Conservation (phyloP, 2,888 invertebrate species). For the Pteria penguin region DNA sequence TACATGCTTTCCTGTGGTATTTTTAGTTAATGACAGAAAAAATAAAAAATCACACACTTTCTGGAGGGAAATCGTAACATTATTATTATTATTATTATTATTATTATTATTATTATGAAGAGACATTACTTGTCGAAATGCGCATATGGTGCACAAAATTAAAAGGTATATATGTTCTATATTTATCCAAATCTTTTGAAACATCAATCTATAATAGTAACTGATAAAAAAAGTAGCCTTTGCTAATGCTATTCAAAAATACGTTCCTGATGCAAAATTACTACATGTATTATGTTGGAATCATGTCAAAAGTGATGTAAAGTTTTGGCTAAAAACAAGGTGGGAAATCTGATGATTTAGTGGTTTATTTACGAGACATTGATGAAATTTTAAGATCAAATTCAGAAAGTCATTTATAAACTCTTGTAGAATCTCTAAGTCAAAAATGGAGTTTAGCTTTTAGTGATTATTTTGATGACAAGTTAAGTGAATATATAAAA, state of each 20-base stretch:
- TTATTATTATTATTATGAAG: too few relatives aligned
- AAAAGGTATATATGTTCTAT: too few relatives aligned
- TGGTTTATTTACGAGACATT: too few relatives aligned
- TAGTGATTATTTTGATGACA: too few relatives aligned
- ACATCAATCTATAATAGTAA: neutral
- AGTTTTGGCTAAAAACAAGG: slow-evolving; percentile 4
- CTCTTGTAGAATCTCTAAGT: too few relatives aligned
- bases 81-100: too few relatives aligned
- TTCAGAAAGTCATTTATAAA: too few relatives aligned
- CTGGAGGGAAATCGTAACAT: slow-evolving; percentile 2
- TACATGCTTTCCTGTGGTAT: slow-evolving; percentile 1
- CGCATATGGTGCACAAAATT: too few relatives aligned
- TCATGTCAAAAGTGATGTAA: slow-evolving; percentile 2
- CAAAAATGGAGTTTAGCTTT: too few relatives aligned
- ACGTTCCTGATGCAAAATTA: slow-evolving; percentile 5
- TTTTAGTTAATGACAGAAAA: slow-evolving; percentile 16
- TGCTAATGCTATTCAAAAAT: neutral
- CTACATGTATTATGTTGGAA: slow-evolving; percentile 11
- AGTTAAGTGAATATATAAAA: too few relatives aligned
- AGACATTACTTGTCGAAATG: too few relatives aligned
- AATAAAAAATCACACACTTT: neutral
- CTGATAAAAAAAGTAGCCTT: slow-evolving; percentile 5
- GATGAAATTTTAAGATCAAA: too few relatives aligned
- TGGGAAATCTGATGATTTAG: neutral
- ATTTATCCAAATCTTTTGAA: neutral